These are phyloP conservation scores for Aphaenogaster ashmeadi DNA, from an alignment of 1,140 invertebrate genomes.

Conservation along the genomic window DNA sequence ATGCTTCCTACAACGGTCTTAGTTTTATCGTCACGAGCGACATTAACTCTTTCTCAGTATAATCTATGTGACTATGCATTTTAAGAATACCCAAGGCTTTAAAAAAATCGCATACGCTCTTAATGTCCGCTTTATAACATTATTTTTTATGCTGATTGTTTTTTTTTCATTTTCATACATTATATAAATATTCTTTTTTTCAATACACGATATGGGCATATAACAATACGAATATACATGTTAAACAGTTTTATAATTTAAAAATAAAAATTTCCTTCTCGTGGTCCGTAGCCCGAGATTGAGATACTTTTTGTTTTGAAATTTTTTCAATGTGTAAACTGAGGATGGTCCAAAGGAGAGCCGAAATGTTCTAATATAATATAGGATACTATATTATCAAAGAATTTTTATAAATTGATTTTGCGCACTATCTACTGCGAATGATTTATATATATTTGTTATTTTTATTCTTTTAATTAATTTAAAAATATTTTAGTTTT, in stretches of 20 bases:
- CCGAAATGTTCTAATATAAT: too few relatives aligned
- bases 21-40: conserved; percentile 39
- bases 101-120: not conserved
- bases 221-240: not conserved
- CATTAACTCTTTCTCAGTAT: conserved; percentile 8
- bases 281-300: too few relatives aligned
- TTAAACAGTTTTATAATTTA: not conserved
- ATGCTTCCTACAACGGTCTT: conserved; percentile 20
- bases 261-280: not conserved
- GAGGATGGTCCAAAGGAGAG: too few relatives aligned
- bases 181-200: not conserved
- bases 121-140: not conserved
- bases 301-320: too few relatives aligned
- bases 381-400: too few relatives aligned
- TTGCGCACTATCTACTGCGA: too few relatives aligned
- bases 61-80: conserved; percentile 8
- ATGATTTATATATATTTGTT: too few relatives aligned
- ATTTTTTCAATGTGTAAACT: too few relatives aligned
- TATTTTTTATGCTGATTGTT: not conserved
- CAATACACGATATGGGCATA: not conserved
- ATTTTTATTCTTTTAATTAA: too few relatives aligned
- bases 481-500: too few relatives aligned
- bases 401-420: too few relatives aligned
- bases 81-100: not conserved
- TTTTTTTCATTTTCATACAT: not conserved